These are phyloP conservation scores for Acanthococcus lagerstroemiae DNA, from an alignment of 2,888 invertebrate genomes.

Conservation along the genomic window DNA sequence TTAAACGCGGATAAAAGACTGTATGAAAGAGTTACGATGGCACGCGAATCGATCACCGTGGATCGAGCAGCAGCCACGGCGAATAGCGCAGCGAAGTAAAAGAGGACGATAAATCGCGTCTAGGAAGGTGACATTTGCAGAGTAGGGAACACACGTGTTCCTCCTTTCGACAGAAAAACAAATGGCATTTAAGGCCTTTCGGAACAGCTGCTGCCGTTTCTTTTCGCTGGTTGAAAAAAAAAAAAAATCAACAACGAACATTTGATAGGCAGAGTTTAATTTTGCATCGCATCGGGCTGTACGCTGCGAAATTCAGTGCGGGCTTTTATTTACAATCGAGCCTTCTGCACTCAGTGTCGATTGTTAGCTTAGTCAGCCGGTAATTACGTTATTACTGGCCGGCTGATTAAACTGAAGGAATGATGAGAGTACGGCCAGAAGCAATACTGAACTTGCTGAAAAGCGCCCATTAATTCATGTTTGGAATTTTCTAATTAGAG, in stretches of 20 bases:
- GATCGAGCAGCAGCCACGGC: background rate
- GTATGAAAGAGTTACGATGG: background rate
- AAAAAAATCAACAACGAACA: background rate
- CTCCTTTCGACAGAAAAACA: slow-evolving; percentile 16
- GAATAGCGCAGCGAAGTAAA: background rate
- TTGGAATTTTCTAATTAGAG: no score
- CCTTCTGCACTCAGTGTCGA: no score
- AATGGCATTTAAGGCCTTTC: slow-evolving; percentile 23
- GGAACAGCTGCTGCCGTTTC: slow-evolving; percentile 14
- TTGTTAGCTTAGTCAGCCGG: no score
- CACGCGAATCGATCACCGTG: slow-evolving; percentile 19
- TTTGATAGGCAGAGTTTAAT: background rate
- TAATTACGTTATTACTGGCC: no score
- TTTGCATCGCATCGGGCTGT: background rate
- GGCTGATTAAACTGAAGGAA: no score
- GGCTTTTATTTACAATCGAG: no score
- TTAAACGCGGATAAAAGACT: background rate
- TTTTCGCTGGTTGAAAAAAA: background rate
- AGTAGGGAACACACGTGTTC: slow-evolving; percentile 23
- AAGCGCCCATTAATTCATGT: no score
- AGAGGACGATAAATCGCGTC: slow-evolving; percentile 14
- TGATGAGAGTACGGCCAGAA: no score
- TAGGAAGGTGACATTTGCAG: slow-evolving; percentile 21
- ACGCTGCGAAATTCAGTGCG: no score
- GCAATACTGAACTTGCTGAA: no score